Conservation (phyloP, 2,797 vertebrate species). For the Borostomias antarcticus region DNA sequence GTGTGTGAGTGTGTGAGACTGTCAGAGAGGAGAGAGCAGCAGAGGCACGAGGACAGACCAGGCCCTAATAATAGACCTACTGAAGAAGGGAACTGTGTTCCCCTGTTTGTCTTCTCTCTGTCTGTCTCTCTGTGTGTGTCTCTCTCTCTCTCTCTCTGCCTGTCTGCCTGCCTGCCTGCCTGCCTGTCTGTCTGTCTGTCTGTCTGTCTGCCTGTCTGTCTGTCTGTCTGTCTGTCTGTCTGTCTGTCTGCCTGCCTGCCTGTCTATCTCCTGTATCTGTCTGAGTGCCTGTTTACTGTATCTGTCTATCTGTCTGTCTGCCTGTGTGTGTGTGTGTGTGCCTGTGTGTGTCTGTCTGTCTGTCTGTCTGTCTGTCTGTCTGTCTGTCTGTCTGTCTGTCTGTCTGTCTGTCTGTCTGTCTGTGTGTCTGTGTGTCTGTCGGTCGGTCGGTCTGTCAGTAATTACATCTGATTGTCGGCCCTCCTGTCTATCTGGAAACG, state of each 20-base stretch:
- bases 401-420: no score
- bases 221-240: background rate
- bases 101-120: no score
- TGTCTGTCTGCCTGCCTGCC: no score
- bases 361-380: background rate
- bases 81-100: conserved; percentile 44
- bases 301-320: conserved; percentile 44
- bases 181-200: background rate
- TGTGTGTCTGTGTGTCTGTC: no score
- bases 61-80: conserved; percentile 52
- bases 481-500: no score
- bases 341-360: background rate
- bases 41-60: conserved; percentile 26
- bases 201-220: background rate
- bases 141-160: conserved; percentile 40
- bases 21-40: conserved; percentile 43
- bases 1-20: conserved; percentile 23
- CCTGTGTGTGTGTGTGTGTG: background rate
- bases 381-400: background rate
- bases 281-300: conserved; percentile 41
- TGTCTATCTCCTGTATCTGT: no score
- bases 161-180: background rate
- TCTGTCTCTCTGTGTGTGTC: conserved; percentile 40
- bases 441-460: no score
- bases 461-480: no score